phyloP scores from a whole-genome alignment of 2,888 invertebrate genomes.

The Vanessa cardui region DNA sequence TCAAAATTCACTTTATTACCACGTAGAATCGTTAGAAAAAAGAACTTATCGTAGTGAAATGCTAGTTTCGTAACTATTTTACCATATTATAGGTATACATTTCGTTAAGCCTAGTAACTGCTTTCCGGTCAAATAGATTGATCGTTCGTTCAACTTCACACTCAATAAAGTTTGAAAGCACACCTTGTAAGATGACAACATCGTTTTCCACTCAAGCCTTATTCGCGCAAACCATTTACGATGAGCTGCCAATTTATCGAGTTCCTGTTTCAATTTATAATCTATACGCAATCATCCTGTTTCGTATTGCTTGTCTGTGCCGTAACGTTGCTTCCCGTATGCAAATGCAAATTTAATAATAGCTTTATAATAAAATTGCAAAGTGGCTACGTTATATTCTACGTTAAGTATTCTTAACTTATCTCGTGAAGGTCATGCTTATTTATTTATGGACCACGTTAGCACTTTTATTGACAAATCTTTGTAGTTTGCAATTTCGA shows the following conservation, averaged over 20 bases:
- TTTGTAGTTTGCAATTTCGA: no score
- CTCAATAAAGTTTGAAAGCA: slow-evolving; percentile 21
- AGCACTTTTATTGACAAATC: no score
- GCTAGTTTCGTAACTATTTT: no score
- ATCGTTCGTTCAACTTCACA: neutral
- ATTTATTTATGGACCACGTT: no score
- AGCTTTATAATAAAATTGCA: neutral
- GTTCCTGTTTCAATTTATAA: slow-evolving; percentile 45
- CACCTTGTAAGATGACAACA: slow-evolving; percentile 28
- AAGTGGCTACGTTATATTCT: no score
- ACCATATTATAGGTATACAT: no score
- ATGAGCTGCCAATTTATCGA: slow-evolving; percentile 24
- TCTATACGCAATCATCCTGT: slow-evolving; percentile 42
- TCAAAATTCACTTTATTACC: no score
- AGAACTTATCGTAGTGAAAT: no score
- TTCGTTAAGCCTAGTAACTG: no score
- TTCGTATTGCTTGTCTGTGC: slow-evolving; percentile 31
- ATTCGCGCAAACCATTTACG: slow-evolving; percentile 21
- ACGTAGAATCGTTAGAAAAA: no score
- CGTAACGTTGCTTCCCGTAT: slow-evolving; percentile 33
- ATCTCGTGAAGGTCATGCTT: no score
- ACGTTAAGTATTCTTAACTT: neutral
- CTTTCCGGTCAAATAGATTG: neutral
- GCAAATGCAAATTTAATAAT: slow-evolving; percentile 30
- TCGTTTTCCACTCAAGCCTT: slow-evolving; percentile 21